These are phyloP conservation scores for Sceloporus tristichus DNA, from an alignment of 2,113 vertebrate genomes.

Conservation along the genomic window DNA sequence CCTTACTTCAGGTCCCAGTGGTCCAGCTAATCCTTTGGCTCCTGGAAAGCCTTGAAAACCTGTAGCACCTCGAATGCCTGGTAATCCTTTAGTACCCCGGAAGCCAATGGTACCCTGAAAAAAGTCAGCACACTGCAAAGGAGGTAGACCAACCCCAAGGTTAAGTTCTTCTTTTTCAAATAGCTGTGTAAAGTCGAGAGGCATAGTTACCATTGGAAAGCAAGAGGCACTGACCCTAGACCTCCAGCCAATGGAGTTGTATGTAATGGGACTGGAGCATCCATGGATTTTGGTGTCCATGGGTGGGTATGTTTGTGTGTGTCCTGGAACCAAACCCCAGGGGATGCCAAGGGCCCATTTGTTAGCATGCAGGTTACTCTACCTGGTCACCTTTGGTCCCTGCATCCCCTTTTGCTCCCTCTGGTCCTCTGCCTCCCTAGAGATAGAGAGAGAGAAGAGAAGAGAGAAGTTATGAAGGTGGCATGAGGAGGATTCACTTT, in stretches of 20 bases:
- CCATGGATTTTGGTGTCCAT: no score
- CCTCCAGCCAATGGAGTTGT: no score
- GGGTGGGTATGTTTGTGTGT: no score
- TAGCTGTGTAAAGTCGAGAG: no score
- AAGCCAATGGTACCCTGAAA: conserved; percentile 82
- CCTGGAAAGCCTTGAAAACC: conserved; percentile 85
- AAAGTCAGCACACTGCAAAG: neutral
- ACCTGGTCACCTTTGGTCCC: conserved; percentile 87
- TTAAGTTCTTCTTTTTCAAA: no score
- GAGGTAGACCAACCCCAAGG: conserved; percentile 3
- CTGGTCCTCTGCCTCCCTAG: conserved; percentile 80
- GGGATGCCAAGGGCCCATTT: no score
- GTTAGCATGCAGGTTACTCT: neutral
- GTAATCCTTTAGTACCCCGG: conserved; percentile 76
- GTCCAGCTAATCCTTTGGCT: conserved; percentile 75
- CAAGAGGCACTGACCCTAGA: no score
- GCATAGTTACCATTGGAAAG: no score
- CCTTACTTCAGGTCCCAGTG: conserved; percentile 79
- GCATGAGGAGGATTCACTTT: no score
- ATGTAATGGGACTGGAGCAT: no score
- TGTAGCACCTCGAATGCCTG: conserved; percentile 79
- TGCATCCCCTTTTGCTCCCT: conserved; percentile 82
- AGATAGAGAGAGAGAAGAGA: conserved; percentile 16
- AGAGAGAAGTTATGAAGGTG: neutral
- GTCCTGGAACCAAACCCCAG: no score